These are phyloP conservation scores for Drymonia ruficornis DNA, from an alignment of 2,888 invertebrate genomes.

Conservation along the genomic window DNA sequence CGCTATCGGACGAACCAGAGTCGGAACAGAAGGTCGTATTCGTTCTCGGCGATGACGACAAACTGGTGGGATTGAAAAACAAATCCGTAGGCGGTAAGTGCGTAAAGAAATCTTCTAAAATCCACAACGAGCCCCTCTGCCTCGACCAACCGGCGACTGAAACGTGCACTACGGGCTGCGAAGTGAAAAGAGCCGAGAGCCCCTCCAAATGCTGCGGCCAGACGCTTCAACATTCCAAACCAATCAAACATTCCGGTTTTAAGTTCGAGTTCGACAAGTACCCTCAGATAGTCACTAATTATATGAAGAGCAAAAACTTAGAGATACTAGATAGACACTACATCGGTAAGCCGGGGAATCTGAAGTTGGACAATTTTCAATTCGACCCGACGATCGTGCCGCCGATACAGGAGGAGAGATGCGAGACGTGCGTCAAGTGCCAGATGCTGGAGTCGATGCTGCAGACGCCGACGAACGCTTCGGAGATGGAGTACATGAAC, in stretches of 20 bases:
- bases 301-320: constrained; percentile 90
- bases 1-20: constrained; percentile 59
- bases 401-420: constrained; percentile 76
- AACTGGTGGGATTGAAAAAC: constrained; percentile 87
- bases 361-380: constrained; percentile 81
- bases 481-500: constrained; percentile 86
- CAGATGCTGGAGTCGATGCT: constrained; percentile 84
- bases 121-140: constrained; percentile 51
- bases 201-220: constrained; percentile 77
- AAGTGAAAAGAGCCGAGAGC: constrained; percentile 55
- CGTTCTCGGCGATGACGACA: constrained; percentile 89
- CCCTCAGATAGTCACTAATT: constrained; percentile 89
- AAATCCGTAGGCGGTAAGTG: constrained; percentile 71
- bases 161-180: constrained; percentile 50
- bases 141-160: constrained; percentile 47
- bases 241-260: constrained; percentile 88
- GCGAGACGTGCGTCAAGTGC: constrained; percentile 82
- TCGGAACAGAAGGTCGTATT: constrained; percentile 85
- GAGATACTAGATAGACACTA: constrained; percentile 86
- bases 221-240: constrained; percentile 84
- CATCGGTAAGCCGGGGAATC: constrained; percentile 82
- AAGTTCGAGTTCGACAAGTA: constrained; percentile 90
- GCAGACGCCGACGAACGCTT: constrained; percentile 92
- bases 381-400: constrained; percentile 78
- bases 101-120: constrained; percentile 72